A percentile compares a stretch with the other conserved stretches of the same genome.
phyloP scores from a whole-genome alignment of 1,140 invertebrate genomes.

The Hylyphantes graminicola region DNA sequence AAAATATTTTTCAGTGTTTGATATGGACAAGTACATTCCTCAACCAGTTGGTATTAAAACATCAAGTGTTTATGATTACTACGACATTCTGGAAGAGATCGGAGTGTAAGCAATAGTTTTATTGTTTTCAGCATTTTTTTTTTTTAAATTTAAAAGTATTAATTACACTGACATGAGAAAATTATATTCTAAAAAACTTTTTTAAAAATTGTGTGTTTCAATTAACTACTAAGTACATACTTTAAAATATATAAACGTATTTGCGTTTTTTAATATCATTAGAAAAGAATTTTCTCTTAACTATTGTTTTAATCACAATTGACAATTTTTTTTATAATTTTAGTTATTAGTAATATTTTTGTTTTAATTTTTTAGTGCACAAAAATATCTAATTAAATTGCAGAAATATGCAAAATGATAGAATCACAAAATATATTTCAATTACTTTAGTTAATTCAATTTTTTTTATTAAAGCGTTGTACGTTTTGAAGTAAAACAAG shows the following conservation, averaged over 20 bases:
- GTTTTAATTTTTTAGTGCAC: background rate
- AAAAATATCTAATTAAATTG: too few species aligned
- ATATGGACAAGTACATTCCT: conserved; percentile 97
- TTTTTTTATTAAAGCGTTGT: too few species aligned
- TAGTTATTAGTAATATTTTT: background rate
- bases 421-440: too few species aligned
- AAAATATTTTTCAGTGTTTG: conserved; percentile 78
- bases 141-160: background rate
- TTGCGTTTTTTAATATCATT: too few species aligned
- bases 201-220: background rate
- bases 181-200: too few species aligned
- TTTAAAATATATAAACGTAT: background rate
- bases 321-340: conserved; percentile 14
- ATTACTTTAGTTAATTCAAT: too few species aligned
- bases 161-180: background rate
- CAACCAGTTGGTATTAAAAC: conserved; percentile 96
- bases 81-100: conserved; percentile 99
- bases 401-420: too few species aligned
- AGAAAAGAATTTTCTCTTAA: too few species aligned
- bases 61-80: conserved; percentile 95
- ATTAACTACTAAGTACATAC: background rate
- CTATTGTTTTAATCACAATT: too few species aligned
- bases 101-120: conserved; percentile 76
- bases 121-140: background rate
- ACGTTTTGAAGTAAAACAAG: too few species aligned